phyloP scores from a whole-genome alignment of 2,797 vertebrate genomes.

The Sparus aurata region DNA sequence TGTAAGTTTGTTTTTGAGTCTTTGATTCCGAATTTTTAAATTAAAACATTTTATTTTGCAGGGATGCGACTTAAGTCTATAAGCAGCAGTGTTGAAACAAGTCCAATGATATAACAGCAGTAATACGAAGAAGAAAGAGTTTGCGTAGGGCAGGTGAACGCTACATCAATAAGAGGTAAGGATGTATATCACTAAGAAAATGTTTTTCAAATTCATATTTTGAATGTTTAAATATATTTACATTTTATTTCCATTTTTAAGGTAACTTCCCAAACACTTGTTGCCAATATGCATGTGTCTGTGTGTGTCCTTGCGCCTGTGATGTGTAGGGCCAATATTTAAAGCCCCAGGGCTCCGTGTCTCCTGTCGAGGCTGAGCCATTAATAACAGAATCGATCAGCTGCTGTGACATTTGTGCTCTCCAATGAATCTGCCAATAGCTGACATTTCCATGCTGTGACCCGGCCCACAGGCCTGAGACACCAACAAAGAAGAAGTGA shows the following conservation, averaged over 20 bases:
- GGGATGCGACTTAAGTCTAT: not conserved
- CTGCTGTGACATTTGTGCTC: conserved; percentile 75
- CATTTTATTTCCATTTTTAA: not conserved
- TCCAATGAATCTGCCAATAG: conserved; percentile 64
- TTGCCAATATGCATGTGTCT: conserved; percentile 5
- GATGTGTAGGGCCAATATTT: conserved; percentile 36
- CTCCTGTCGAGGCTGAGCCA: conserved; percentile 51
- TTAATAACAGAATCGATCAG: conserved; percentile 78
- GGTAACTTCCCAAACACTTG: not conserved
- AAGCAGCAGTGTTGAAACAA: not conserved
- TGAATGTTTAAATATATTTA: no score
- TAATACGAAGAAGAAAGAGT: not conserved
- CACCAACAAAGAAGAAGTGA: conserved; percentile 28
- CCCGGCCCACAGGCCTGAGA: conserved; percentile 19
- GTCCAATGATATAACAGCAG: not conserved
- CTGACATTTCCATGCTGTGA: conserved; percentile 75
- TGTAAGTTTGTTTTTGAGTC: conserved; percentile 1
- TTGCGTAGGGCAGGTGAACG: no score
- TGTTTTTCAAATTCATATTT: no score
- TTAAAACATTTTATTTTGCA: conserved; percentile 10
- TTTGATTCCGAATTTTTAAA: not conserved
- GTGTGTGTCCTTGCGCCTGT: not conserved
- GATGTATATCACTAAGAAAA: not conserved
- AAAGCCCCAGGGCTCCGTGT: conserved; percentile 50
- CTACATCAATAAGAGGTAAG: not conserved